phyloP scores from a whole-genome alignment of 1,140 invertebrate species.

The Aculops lycopersici region DNA sequence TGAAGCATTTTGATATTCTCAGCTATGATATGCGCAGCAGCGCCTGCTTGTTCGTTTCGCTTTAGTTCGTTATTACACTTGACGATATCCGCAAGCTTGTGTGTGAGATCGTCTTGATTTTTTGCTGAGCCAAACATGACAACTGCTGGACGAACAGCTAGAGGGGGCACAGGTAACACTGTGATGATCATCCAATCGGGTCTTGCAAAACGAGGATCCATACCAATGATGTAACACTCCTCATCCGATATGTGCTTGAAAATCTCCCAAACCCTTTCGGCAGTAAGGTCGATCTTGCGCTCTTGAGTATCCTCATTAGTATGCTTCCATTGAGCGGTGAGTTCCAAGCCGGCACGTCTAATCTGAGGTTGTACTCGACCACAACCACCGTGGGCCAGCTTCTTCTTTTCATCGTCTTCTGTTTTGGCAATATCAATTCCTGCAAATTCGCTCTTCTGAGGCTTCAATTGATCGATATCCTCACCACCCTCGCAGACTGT shows the following conservation, averaged over 20 bases:
- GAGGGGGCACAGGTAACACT: conserved; percentile 76
- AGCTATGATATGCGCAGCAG: conserved; percentile 72
- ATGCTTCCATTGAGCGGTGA: conserved; percentile 79
- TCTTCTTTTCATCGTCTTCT: conserved; percentile 19
- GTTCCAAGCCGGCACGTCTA: conserved; percentile 49
- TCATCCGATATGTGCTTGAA: conserved; percentile 89
- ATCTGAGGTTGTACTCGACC: conserved; percentile 85
- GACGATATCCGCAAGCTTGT: conserved; percentile 92
- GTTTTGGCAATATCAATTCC: conserved; percentile 3
- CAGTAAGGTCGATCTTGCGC: conserved; percentile 61
- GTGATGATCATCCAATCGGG: conserved; percentile 99
- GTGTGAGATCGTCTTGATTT: conserved; percentile 93
- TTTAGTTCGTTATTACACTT: conserved; percentile 89
- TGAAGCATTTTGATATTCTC: conserved; percentile 96
- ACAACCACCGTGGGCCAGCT: conserved; percentile 64
- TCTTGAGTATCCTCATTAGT: conserved; percentile 92
- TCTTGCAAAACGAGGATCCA: conserved; percentile 41
- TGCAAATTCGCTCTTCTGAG: conserved; percentile 3
- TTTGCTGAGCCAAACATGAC: conserved; percentile 95
- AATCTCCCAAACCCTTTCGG: conserved; percentile 81
- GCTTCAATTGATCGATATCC: conserved; percentile 39
- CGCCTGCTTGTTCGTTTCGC: conserved; percentile 75
- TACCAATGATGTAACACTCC: conserved; percentile 72
- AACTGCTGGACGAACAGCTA: conserved; percentile 67
- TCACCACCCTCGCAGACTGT: conserved; percentile 93